Percentiles rank a stretch among this genome's conserved stretches.
phyloP scores from a whole-genome alignment of 2,113 vertebrate genomes.

The Sphyrna mokarran region DNA sequence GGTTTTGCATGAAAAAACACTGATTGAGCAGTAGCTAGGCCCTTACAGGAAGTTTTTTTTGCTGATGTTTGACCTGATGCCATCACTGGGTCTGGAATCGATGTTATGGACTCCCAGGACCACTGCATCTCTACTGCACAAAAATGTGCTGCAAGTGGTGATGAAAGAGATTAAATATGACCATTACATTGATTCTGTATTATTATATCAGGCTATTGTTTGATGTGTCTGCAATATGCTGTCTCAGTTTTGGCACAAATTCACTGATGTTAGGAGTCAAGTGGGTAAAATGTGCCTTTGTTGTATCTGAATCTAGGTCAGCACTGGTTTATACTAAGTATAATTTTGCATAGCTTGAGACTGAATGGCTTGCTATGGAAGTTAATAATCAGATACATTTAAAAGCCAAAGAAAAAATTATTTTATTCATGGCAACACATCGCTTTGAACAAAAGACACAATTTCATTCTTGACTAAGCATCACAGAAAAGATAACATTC shows the following conservation, averaged over 20 bases:
- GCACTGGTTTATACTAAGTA: neutral
- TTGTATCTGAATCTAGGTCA: neutral
- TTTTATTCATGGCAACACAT: neutral
- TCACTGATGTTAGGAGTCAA: neutral
- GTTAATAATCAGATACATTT: neutral
- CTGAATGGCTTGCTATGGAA: neutral
- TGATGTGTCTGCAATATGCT: neutral
- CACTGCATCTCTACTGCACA: neutral
- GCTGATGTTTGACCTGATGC: too few species aligned
- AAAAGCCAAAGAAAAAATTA: neutral
- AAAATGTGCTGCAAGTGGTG: neutral
- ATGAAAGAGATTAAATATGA: neutral
- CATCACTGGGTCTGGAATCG: neutral
- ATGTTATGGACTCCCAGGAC: neutral
- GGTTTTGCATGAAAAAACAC: too few species aligned
- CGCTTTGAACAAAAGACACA: neutral
- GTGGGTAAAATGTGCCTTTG: neutral
- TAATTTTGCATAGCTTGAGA: neutral
- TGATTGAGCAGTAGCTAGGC: too few species aligned
- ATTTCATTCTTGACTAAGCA: neutral
- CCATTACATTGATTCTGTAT: neutral
- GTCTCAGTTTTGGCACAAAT: neutral
- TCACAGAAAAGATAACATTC: neutral
- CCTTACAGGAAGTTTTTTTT: too few species aligned
- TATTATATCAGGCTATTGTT: neutral